Evolutionary conservation across 2,797 vertebrate species (phyloP).

Genomic region (Xyrichtys novacula): DNA sequence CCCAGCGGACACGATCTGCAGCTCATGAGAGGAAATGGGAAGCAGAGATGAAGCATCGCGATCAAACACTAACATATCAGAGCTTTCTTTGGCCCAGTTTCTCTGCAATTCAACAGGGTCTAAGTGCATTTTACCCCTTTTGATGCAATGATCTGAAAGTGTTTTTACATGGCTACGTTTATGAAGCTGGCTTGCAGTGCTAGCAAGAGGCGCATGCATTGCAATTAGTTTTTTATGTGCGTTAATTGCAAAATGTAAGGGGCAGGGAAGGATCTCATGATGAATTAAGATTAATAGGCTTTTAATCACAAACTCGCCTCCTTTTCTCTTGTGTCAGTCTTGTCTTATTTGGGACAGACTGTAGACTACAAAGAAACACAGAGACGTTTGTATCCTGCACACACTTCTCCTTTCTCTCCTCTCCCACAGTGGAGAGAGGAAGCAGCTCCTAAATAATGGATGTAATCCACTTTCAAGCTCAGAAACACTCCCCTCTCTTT

Average conservation of each 20-base stretch:
- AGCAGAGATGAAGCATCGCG: constrained; percentile 61
- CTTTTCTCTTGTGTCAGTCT: background rate
- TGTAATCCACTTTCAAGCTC: constrained; percentile 69
- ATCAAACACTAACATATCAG: constrained; percentile 69
- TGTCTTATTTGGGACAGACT: background rate
- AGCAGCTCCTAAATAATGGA: constrained; percentile 77
- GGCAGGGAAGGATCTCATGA: background rate
- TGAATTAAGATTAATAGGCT: background rate
- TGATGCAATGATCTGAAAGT: constrained; percentile 63
- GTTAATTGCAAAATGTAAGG: background rate
- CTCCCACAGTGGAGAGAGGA: constrained; percentile 43
- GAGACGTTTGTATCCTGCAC: constrained; percentile 47
- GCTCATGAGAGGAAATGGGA: constrained; percentile 61
- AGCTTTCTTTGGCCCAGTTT: constrained; percentile 69
- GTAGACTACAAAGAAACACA: constrained; percentile 12
- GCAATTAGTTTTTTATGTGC: background rate
- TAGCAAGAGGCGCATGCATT: background rate
- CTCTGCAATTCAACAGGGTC: constrained; percentile 45
- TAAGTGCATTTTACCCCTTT: constrained; percentile 42
- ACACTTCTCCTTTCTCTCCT: constrained; percentile 15
- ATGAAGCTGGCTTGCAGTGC: background rate
- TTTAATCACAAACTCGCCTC: background rate
- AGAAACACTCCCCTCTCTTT: constrained; percentile 62
- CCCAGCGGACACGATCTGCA: constrained; percentile 69
- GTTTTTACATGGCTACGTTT: constrained; percentile 35